Evolutionary conservation across 2,888 invertebrate genomes (phyloP).

Genomic region (Gymnosoma rotundatum): DNA sequence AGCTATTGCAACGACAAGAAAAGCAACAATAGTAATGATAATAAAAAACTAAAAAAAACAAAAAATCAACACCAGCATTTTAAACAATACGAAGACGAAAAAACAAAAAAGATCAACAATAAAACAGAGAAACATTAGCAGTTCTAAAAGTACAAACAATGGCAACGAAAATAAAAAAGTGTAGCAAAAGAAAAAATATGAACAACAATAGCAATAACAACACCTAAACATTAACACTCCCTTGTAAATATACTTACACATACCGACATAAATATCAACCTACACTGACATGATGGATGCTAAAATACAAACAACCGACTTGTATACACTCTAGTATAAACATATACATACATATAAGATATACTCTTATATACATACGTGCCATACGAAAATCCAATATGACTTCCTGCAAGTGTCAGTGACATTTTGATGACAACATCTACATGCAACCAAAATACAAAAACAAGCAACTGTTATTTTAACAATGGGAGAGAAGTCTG

Average conservation of each 20-base stretch:
- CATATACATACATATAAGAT: background rate
- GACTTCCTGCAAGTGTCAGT: constrained; percentile 69
- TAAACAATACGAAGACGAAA: constrained; percentile 30
- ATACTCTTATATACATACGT: background rate
- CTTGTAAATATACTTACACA: background rate
- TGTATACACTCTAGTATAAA: constrained; percentile 11
- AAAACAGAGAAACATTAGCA: constrained; percentile 57
- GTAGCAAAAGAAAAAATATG: background rate
- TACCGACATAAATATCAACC: constrained; percentile 22
- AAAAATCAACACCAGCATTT: constrained; percentile 50
- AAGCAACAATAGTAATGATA: background rate
- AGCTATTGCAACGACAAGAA: constrained; percentile 10
- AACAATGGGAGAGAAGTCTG: constrained; percentile 13
- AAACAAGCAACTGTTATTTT: constrained; percentile 19
- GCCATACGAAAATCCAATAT: constrained; percentile 50
- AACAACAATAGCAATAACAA: constrained; percentile 30
- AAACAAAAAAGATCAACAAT: constrained; percentile 1
- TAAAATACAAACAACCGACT: constrained; percentile 27
- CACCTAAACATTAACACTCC: constrained; percentile 39
- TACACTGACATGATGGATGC: constrained; percentile 41
- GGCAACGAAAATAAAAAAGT: constrained; percentile 24
- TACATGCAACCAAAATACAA: constrained; percentile 34
- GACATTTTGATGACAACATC: constrained; percentile 68
- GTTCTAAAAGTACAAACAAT: constrained; percentile 50
- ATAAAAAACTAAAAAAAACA: background rate